Percentiles rank a stretch among this genome's conserved stretches.
Evolutionary conservation across 2,888 invertebrate species (phyloP).

Genomic region (Autographa gamma): DNA sequence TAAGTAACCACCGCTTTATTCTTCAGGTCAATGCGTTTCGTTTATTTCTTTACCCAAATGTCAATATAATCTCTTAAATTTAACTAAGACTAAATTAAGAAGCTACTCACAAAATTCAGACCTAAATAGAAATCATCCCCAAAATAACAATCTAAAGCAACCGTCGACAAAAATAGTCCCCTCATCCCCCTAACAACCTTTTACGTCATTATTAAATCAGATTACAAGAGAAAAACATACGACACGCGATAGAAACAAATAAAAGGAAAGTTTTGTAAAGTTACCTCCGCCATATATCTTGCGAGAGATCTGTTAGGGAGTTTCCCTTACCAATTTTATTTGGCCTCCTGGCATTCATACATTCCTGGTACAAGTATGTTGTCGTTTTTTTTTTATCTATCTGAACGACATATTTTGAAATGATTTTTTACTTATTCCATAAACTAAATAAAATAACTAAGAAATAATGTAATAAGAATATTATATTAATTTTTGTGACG

Average conservation of each 20-base stretch:
- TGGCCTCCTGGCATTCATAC: slow-evolving; percentile 36
- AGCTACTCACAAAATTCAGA: not conserved
- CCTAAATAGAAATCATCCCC: not conserved
- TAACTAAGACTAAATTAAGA: not conserved
- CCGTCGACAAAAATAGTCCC: not conserved
- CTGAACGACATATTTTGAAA: too few relatives aligned
- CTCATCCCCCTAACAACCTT: slow-evolving; percentile 18
- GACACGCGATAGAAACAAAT: slow-evolving; percentile 53
- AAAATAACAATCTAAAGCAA: not conserved
- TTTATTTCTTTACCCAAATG: not conserved
- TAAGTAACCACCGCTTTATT: too few relatives aligned
- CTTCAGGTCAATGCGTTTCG: not conserved
- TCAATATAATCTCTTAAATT: not conserved
- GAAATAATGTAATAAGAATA: too few relatives aligned
- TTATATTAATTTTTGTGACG: too few relatives aligned
- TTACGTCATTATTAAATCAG: slow-evolving; percentile 46
- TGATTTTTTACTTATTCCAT: too few relatives aligned
- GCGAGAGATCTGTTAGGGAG: slow-evolving; percentile 27
- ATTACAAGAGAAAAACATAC: slow-evolving; percentile 50
- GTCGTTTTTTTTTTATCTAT: not conserved
- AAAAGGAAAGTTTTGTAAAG: slow-evolving; percentile 53
- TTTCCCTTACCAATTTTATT: slow-evolving; percentile 27
- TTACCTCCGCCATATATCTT: slow-evolving; percentile 36
- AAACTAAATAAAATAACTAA: too few relatives aligned
- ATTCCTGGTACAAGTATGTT: not conserved